Percentiles rank a stretch among this genome's conserved stretches.
Evolutionary conservation across 2,797 vertebrate species (phyloP).

Genomic region (Microctenopoma steveboyesi): DNA sequence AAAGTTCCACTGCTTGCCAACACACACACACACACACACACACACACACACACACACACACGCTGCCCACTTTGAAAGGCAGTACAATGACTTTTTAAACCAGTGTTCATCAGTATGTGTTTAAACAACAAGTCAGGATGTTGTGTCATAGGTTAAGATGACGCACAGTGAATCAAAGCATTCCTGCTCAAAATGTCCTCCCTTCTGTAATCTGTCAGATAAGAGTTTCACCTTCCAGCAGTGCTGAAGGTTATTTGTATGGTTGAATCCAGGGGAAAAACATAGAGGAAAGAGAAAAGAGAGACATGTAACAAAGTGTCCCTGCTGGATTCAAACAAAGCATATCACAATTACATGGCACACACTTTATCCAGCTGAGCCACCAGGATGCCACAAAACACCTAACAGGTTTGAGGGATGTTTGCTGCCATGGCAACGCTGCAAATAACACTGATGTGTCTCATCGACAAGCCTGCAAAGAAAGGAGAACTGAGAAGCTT

Average conservation of each 20-base stretch:
- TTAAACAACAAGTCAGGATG: not conserved
- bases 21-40: not conserved
- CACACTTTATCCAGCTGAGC: slow-evolving; percentile 61
- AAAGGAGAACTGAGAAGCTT: slow-evolving; percentile 24
- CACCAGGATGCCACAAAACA: slow-evolving; percentile 46
- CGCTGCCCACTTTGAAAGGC: slow-evolving; percentile 17
- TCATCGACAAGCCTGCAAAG: slow-evolving; percentile 40
- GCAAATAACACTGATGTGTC: slow-evolving; percentile 55
- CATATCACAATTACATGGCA: slow-evolving; percentile 56
- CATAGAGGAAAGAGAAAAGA: slow-evolving; percentile 11
- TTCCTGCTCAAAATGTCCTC: slow-evolving; percentile 1
- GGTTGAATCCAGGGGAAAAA: slow-evolving; percentile 13
- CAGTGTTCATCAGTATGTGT: not conserved
- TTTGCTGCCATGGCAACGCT: slow-evolving; percentile 61
- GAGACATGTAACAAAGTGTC: slow-evolving; percentile 34
- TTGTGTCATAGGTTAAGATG: not conserved
- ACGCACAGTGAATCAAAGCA: not conserved
- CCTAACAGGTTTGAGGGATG: slow-evolving; percentile 49
- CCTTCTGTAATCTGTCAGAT: slow-evolving; percentile 9
- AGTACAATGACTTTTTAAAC: slow-evolving; percentile 2
- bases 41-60: too few relatives aligned
- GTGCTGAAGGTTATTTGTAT: slow-evolving; percentile 12
- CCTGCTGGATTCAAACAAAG: slow-evolving; percentile 47
- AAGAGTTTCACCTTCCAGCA: not conserved
- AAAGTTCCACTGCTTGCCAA: slow-evolving; percentile 20